Percentiles rank a stretch among this genome's conserved stretches.
phyloP scores from a whole-genome alignment of 35 echinoderm and acorn worm species.

The Acanthaster planci region DNA sequence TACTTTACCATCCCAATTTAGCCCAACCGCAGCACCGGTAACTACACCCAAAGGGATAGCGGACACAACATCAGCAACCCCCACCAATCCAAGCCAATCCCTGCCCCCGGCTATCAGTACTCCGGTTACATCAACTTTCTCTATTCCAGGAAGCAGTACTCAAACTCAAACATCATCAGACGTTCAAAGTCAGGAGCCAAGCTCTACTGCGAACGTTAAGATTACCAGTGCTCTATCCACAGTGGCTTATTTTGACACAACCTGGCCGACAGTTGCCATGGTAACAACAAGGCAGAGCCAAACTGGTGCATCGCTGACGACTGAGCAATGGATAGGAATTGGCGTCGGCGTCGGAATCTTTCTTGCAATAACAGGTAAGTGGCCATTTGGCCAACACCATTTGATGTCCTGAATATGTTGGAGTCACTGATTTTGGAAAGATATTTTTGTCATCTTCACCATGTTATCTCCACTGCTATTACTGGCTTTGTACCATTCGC shows the following conservation, averaged over 20 bases:
- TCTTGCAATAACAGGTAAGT: neutral
- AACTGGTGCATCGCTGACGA: neutral
- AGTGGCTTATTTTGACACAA: neutral
- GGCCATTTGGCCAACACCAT: neutral
- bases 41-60: neutral
- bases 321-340: conserved; percentile 11
- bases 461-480: neutral
- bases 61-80: neutral
- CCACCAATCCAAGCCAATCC: neutral
- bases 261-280: neutral
- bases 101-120: neutral
- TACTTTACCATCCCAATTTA: too few relatives aligned
- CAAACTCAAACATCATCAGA: neutral
- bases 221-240: neutral
- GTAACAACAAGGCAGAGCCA: neutral
- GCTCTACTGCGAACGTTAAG: too few relatives aligned
- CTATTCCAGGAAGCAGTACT: neutral
- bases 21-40: neutral
- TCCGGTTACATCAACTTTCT: neutral
- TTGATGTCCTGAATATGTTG: neutral
- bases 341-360: neutral
- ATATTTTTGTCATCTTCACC: neutral
- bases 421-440: neutral
- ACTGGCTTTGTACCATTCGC: neutral
- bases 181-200: neutral